Conservation (phyloP, 2,888 invertebrate genomes). For the Smittia sp. region DNA sequence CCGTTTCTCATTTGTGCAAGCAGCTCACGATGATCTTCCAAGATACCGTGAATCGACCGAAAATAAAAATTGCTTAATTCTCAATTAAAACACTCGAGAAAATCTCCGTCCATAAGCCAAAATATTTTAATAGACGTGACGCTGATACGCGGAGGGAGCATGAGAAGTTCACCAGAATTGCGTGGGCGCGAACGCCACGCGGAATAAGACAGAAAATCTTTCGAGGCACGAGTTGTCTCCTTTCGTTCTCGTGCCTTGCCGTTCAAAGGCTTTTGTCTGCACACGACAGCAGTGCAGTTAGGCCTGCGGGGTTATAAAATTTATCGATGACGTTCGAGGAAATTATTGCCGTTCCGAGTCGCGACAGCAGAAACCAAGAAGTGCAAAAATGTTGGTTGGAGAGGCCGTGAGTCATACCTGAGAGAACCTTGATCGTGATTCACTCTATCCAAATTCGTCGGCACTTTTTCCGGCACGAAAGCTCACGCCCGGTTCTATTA, state of each 20-base stretch:
- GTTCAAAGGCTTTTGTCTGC: not conserved
- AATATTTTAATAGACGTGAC: not conserved
- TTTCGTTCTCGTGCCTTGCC: not conserved
- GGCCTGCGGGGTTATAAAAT: not conserved
- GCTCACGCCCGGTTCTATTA: not conserved
- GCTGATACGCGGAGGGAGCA: too few species aligned
- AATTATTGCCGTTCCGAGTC: not conserved
- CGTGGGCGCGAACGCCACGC: not conserved
- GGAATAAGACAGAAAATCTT: not conserved
- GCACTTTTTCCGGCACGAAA: not conserved
- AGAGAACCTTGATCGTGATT: constrained; percentile 19
- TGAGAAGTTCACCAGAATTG: not conserved
- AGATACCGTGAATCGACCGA: not conserved
- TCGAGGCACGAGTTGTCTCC: not conserved
- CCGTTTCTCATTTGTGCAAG: too few species aligned
- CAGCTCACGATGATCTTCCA: not conserved
- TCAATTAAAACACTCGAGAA: not conserved
- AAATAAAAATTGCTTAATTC: not conserved
- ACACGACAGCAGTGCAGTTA: not conserved
- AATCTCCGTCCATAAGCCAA: not conserved
- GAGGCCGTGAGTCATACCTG: not conserved
- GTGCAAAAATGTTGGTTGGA: not conserved
- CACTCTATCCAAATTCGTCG: not conserved
- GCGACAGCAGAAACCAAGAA: constrained; percentile 6
- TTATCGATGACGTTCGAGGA: not conserved